Percentiles rank a stretch among this genome's conserved stretches.
Conservation (phyloP, 1,140 invertebrate genomes). For the Parapsyche elsis region DNA sequence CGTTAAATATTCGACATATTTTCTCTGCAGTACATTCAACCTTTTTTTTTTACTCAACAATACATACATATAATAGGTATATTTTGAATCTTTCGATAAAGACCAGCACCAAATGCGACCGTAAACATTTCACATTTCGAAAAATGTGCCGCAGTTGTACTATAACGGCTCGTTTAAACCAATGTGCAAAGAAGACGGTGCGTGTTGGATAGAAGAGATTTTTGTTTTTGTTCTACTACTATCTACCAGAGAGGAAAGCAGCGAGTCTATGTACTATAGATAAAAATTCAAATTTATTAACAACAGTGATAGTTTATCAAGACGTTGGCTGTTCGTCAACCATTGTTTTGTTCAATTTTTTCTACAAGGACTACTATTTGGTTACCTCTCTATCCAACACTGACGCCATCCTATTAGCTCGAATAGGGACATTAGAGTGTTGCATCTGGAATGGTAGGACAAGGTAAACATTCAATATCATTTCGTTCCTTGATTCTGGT, state of each 20-base stretch:
- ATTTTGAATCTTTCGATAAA: no score
- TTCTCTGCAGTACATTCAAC: no score
- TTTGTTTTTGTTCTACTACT: slow-evolving; percentile 31
- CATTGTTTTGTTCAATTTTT: background rate
- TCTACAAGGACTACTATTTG: slow-evolving; percentile 58
- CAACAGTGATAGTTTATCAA: slow-evolving; percentile 33
- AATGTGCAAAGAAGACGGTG: slow-evolving; percentile 50
- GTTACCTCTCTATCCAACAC: slow-evolving; percentile 71
- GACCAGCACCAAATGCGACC: no score
- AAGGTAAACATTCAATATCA: background rate
- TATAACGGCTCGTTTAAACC: no score
- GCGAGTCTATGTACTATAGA: slow-evolving; percentile 8
- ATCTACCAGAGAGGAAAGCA: slow-evolving; percentile 22
- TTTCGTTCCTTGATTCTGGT: background rate
- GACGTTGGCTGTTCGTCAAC: no score
- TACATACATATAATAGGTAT: no score
- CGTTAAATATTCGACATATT: no score
- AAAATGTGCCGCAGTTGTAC: no score
- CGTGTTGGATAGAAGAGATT: slow-evolving; percentile 54
- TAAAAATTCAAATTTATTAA: background rate
- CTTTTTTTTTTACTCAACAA: no score
- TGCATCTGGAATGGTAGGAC: slow-evolving; percentile 64
- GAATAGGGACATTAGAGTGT: slow-evolving; percentile 68
- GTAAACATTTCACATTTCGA: no score
- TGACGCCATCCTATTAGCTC: slow-evolving; percentile 69